phyloP scores from a whole-genome alignment of 2,113 vertebrate species.

The Tyto alba region DNA sequence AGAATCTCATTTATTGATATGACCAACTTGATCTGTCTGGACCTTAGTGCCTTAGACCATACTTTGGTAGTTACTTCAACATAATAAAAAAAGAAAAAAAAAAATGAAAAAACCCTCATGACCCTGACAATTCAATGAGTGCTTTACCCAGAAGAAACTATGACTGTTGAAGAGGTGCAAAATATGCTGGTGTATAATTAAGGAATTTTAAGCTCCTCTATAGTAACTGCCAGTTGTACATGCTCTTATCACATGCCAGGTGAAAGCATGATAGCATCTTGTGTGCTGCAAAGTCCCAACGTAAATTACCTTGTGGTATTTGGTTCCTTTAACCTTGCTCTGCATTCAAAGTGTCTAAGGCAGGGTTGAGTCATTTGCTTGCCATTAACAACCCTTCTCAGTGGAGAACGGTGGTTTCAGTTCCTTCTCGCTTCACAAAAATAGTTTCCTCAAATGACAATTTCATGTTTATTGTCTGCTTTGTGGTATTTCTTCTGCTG shows the following conservation, averaged over 20 bases:
- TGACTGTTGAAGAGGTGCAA: neutral
- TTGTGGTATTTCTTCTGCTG: neutral
- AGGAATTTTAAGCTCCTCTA: neutral
- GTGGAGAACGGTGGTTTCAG: neutral
- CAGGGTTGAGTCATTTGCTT: neutral
- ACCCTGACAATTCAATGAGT: neutral
- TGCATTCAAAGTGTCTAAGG: neutral
- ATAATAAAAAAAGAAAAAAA: neutral
- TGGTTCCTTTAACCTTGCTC: neutral
- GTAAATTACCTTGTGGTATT: neutral
- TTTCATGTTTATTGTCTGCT: neutral
- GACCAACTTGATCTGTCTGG: neutral
- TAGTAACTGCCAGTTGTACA: neutral
- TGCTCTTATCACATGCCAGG: neutral
- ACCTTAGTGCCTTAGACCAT: neutral
- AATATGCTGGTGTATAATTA: neutral
- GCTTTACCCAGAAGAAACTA: neutral
- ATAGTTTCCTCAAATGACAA: neutral
- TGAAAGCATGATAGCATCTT: neutral
- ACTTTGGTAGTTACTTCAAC: neutral
- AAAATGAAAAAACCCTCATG: fast-evolving
- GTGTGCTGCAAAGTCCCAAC: neutral
- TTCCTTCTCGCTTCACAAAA: neutral
- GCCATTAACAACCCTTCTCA: neutral
- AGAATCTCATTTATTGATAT: neutral